Evolutionary conservation across 2,113 vertebrate species (phyloP).

Genomic region (Turnix velox): DNA sequence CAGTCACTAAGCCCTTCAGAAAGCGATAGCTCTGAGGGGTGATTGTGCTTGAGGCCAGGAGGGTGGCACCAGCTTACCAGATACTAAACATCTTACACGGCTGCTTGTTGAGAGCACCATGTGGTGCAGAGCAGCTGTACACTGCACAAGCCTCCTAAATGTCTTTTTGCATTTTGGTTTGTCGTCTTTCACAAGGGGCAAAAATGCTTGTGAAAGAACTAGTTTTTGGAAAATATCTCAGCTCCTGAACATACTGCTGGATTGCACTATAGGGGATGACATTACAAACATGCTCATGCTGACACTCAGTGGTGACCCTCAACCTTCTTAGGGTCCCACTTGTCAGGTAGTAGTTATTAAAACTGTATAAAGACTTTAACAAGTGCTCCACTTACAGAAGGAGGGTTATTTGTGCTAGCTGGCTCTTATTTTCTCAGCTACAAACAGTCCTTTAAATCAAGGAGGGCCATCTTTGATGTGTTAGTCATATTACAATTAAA

Average conservation of each 20-base stretch:
- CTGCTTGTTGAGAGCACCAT: background rate
- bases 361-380: background rate
- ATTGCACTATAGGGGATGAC: background rate
- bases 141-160: background rate
- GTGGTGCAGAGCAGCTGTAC: background rate
- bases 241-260: fast-evolving
- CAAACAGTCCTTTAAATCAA: background rate
- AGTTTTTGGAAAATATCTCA: background rate
- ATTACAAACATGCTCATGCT: background rate
- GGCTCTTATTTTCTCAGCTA: background rate
- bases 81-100: background rate
- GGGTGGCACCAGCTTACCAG: background rate
- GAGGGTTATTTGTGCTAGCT: background rate
- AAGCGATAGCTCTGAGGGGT: background rate
- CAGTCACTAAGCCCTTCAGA: background rate
- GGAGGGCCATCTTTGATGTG: background rate
- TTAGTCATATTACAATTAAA: background rate
- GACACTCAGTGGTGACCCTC: background rate
- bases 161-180: background rate
- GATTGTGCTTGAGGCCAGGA: background rate
- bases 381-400: background rate
- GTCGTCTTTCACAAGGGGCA: background rate
- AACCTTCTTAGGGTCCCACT: background rate
- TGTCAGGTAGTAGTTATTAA: background rate
- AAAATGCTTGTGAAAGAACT: background rate